These are phyloP conservation scores for Apantesis nais DNA, from an alignment of 2,888 invertebrate genomes.

Conservation along the genomic window DNA sequence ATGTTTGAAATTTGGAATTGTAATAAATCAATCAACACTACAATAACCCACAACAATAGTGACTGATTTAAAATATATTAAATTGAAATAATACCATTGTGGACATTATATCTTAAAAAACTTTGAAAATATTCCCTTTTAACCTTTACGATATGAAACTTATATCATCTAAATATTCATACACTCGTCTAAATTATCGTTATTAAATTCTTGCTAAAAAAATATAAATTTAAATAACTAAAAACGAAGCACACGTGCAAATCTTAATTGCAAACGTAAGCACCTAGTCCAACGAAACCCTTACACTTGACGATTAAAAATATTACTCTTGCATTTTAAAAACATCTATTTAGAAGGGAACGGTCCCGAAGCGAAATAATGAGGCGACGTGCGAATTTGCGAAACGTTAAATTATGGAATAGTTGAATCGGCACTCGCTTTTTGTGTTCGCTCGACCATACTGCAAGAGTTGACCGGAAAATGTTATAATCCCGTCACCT, in stretches of 20 bases:
- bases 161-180: conserved; percentile 23
- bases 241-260: conserved; percentile 57
- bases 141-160: conserved; percentile 18
- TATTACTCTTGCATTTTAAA: conserved; percentile 77
- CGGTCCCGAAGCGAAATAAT: conserved; percentile 73
- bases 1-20: background rate
- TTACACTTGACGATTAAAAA: conserved; percentile 69
- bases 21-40: background rate
- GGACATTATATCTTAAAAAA: background rate
- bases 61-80: too few species aligned
- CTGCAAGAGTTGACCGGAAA: conserved; percentile 52
- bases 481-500: conserved; percentile 65
- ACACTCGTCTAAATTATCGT: conserved; percentile 33
- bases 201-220: conserved; percentile 54
- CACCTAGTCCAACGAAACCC: conserved; percentile 53
- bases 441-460: conserved; percentile 63
- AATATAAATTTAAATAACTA: conserved; percentile 48
- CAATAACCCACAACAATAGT: background rate
- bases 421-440: conserved; percentile 52
- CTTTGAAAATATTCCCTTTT: background rate
- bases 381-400: conserved; percentile 70
- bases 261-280: conserved; percentile 70
- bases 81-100: too few species aligned
- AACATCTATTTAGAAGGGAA: conserved; percentile 72
- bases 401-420: conserved; percentile 45